Base-by-base conservation (phyloP, 1,140 invertebrate species). In the Drosophila seguyi region DNA sequence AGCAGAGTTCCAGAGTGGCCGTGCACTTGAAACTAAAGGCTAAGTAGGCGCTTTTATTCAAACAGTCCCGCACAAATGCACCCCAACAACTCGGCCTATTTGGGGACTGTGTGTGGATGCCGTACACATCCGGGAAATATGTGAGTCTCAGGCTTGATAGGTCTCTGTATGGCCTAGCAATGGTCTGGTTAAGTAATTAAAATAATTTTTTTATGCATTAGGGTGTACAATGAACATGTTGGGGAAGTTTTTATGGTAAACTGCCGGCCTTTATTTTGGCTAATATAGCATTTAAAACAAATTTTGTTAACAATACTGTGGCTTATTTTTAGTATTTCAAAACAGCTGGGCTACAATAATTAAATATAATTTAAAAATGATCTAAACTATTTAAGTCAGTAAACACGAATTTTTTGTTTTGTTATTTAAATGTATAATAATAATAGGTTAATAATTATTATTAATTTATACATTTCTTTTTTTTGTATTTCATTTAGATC, bases 11-110 rank as follows among this genome's bases (percentile, higher is more conserved):
- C 45, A 47, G 42, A 44, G 44, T 48, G 67, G 75, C 63, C 50
- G 31, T 59, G 65, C 75, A 61, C 75, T 77, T 78, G 75, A 69
- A 78, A 77, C 63, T 78, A 56, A 77, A 77, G 75, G 75, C 74
- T 78, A 77, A 78, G 75, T 78, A 78, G 62, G 63, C 48, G 63
- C 56, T 62, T 69, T 78, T 66, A 60, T 42, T 61, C 58, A 69
- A 77, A 78, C 74, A 69, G 52, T 50, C 69, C 48, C 56, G 34
- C 44, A 68, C 62, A 65, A 65, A 65, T 68, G 36, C 31, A 47
- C 34, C 34, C 52, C 71, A 65, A 47, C 55, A 69, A 77, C 48
- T 69, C 74, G 45, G 41, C 79, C 82, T 80, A 75, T 80, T 65
- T 81, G 47, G 36, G 20, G 36, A n/a, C 36, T 56, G 38, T 77